Percentiles rank a stretch among this genome's conserved stretches.
Evolutionary conservation across 2,888 invertebrate species (phyloP).

Genomic region (Melanargia galathea): DNA sequence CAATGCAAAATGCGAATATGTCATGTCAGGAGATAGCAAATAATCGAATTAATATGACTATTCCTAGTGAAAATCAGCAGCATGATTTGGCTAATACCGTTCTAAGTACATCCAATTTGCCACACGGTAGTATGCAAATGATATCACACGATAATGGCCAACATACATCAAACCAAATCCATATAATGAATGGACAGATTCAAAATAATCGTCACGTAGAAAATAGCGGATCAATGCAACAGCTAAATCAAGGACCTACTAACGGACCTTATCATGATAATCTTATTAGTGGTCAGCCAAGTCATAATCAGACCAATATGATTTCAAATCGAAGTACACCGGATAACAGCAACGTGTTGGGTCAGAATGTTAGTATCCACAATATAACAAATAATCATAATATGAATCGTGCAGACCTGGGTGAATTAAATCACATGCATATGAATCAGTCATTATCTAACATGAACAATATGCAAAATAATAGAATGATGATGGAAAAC

Average conservation of each 20-base stretch:
- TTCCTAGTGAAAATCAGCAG: constrained; percentile 63
- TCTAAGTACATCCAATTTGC: constrained; percentile 56
- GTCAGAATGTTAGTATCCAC: constrained; percentile 73
- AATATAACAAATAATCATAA: constrained; percentile 63
- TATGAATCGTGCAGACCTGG: constrained; percentile 64
- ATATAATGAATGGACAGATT: constrained; percentile 78
- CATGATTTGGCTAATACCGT: constrained; percentile 58
- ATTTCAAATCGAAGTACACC: constrained; percentile 67
- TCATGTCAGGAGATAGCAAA: constrained; percentile 71
- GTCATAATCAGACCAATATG: constrained; percentile 64
- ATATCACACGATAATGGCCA: constrained; percentile 69
- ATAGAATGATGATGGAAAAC: constrained; percentile 74
- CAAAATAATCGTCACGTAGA: constrained; percentile 71
- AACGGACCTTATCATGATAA: constrained; percentile 71
- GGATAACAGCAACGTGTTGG: constrained; percentile 65
- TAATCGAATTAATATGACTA: constrained; percentile 64
- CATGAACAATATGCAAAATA: constrained; percentile 70
- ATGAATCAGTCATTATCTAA: constrained; percentile 69
- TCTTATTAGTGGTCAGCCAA: constrained; percentile 61
- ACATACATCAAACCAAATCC: constrained; percentile 69
- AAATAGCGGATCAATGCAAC: constrained; percentile 65
- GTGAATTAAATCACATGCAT: constrained; percentile 73
- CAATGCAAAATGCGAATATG: constrained; percentile 70
- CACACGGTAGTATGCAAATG: constrained; percentile 70
- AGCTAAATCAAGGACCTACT: constrained; percentile 58